Conservation (phyloP, 2,888 invertebrate species). For the Rhogogaster chlorosoma region DNA sequence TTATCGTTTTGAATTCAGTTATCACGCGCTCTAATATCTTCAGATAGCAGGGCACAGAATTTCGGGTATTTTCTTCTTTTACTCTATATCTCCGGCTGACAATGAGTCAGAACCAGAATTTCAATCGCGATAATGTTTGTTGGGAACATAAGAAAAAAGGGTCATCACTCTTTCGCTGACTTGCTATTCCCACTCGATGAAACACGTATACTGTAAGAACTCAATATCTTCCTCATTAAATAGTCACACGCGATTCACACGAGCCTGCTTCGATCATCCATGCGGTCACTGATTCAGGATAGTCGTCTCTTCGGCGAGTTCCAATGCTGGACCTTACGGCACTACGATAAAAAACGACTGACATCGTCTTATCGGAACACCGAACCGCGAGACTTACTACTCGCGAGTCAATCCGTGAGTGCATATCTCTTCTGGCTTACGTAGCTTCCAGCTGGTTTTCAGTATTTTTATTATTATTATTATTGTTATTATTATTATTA, state of each 20-base stretch:
- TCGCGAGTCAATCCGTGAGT: neutral
- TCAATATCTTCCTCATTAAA: neutral
- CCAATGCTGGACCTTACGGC: constrained; percentile 8
- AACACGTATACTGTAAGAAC: neutral
- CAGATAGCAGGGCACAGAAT: neutral
- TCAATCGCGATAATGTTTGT: neutral
- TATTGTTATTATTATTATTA: neutral
- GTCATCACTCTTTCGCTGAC: neutral
- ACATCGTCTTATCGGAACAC: constrained; percentile 30
- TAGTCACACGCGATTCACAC: neutral
- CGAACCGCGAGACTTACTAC: neutral
- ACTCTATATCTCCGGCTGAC: neutral
- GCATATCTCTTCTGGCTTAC: neutral
- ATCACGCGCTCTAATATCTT: neutral
- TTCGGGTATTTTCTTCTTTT: neutral
- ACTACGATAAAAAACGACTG: constrained; percentile 16
- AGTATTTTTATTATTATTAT: neutral
- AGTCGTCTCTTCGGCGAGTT: neutral
- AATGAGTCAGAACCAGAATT: neutral
- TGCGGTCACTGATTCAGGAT: neutral
- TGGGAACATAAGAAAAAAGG: neutral
- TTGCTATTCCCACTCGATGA: neutral
- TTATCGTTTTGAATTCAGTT: neutral
- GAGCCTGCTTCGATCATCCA: neutral
- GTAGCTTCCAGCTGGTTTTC: constrained; percentile 25